Conservation (phyloP, 2,113 vertebrate species). For the Gopherus evgoodei region DNA sequence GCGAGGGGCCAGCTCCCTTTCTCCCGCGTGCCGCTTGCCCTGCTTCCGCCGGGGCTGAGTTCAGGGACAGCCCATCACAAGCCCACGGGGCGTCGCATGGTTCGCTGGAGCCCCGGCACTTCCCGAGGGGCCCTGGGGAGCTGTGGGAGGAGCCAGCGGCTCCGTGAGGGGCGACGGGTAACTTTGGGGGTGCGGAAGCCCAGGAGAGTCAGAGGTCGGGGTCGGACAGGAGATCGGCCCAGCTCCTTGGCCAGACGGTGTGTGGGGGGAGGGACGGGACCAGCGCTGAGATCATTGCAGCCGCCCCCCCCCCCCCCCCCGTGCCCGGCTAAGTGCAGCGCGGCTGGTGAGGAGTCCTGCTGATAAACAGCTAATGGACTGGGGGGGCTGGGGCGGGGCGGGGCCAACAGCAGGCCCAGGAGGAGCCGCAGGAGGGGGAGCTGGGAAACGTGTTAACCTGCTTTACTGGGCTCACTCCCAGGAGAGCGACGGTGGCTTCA, state of each 20-base stretch:
- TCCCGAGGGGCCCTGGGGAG: too few relatives aligned
- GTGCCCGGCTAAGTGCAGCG: conserved; percentile 66
- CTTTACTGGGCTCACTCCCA: background rate
- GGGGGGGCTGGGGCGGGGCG: background rate
- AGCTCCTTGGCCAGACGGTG: background rate
- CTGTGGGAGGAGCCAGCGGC: too few relatives aligned
- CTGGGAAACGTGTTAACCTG: background rate
- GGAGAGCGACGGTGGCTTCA: background rate
- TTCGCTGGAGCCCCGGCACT: too few relatives aligned
- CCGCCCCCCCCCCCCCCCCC: background rate
- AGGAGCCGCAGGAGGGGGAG: background rate
- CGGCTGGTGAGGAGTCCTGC: conserved; percentile 56
- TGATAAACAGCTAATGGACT: conserved; percentile 83
- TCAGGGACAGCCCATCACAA: too few relatives aligned
- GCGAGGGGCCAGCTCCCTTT: too few relatives aligned
- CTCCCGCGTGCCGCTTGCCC: too few relatives aligned
- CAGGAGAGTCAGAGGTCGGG: background rate
- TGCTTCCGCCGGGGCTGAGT: too few relatives aligned
- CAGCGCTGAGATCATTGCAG: conserved; percentile 57
- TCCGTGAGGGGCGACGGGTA: background rate
- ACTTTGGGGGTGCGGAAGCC: background rate
- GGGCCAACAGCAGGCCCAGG: background rate
- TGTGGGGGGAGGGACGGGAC: background rate
- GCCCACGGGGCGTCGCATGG: too few relatives aligned
- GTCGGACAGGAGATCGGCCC: background rate